Evolutionary conservation across 2,113 vertebrate species (phyloP).

Genomic region (Pleuronectes platessa): DNA sequence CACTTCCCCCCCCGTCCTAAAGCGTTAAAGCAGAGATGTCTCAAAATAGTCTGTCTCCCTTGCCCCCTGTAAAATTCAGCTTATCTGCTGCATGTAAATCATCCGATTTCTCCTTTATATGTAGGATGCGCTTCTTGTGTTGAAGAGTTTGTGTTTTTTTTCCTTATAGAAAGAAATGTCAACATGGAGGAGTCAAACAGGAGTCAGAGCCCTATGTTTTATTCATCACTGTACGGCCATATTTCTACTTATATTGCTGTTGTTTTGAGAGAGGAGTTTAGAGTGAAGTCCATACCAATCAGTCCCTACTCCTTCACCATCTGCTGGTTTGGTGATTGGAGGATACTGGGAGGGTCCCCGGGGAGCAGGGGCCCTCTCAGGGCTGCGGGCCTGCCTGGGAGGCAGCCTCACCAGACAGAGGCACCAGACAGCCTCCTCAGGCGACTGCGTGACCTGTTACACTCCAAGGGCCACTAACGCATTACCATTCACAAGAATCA

Average conservation of each 20-base stretch:
- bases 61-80: slow-evolving; percentile 41
- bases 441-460: slow-evolving; percentile 38
- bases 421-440: slow-evolving; percentile 61
- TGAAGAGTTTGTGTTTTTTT: slow-evolving; percentile 11
- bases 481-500: neutral
- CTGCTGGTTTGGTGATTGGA: slow-evolving; percentile 48
- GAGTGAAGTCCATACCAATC: slow-evolving; percentile 39
- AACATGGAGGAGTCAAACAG: slow-evolving; percentile 58
- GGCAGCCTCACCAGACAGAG: slow-evolving; percentile 52
- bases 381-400: slow-evolving; percentile 56
- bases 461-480: slow-evolving; percentile 3
- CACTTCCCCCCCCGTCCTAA: slow-evolving; percentile 6
- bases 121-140: slow-evolving; percentile 31
- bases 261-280: slow-evolving; percentile 48
- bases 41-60: slow-evolving; percentile 27
- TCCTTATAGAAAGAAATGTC: slow-evolving; percentile 24
- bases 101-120: slow-evolving; percentile 6
- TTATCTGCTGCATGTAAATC: slow-evolving; percentile 37
- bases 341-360: slow-evolving; percentile 46
- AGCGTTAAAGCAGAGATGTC: slow-evolving; percentile 34
- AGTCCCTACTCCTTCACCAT: slow-evolving; percentile 52
- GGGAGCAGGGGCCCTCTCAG: slow-evolving; percentile 45
- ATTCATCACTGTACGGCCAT: slow-evolving; percentile 66
- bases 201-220: slow-evolving; percentile 76
- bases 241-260: slow-evolving; percentile 60